Base-by-base conservation (phyloP, 2,888 invertebrate genomes). In the Campoplex nolae region DNA sequence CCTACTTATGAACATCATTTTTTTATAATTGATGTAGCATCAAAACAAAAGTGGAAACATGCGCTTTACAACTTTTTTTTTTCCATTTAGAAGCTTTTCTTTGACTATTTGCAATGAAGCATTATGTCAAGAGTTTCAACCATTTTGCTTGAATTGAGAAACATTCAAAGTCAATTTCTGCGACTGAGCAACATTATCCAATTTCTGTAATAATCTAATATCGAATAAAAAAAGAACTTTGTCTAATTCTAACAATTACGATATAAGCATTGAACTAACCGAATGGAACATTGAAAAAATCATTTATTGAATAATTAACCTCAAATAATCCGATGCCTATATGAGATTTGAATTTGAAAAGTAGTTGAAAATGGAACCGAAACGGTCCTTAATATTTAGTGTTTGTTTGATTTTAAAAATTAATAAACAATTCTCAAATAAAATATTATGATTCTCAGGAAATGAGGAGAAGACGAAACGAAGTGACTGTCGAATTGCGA, bases 391-490 rank as follows among this genome's bases (percentile, higher is more conserved):
- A 28, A 3, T 28, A 28, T 28, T 62, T 62, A 38, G 4, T 38
- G 38, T 38, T 3, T 38, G 38, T 38, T 23, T 38, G 38, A 38
- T 51, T 51, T 4, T 6, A 1, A 18, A 51, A 18, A 6, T n/a
- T n/a, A 6, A n/a, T 18, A 4, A n/a, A 3, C 1, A 11, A 16
- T 65, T 32, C 38, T 58, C 9, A 65, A 35, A 3, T 23, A 9
- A 51, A 45, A 38, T 13, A n/a, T 76, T 6, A 73, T 76, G 88
- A 80, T 91, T 88, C 87, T 83, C 94, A 98, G 98, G 98, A 99
- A 96, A 98, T 99, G 98, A 97, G 99, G 95, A 97, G 99, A 95
- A 96, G 99, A 92, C 96, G 99, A 94, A 99, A 98, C 94, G 99
- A 99, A 96, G 98, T 98, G 84, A 98, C 99, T 90, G 98, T 99